phyloP scores from a whole-genome alignment of 1,140 invertebrate species.

The Armadillidium nasatum region DNA sequence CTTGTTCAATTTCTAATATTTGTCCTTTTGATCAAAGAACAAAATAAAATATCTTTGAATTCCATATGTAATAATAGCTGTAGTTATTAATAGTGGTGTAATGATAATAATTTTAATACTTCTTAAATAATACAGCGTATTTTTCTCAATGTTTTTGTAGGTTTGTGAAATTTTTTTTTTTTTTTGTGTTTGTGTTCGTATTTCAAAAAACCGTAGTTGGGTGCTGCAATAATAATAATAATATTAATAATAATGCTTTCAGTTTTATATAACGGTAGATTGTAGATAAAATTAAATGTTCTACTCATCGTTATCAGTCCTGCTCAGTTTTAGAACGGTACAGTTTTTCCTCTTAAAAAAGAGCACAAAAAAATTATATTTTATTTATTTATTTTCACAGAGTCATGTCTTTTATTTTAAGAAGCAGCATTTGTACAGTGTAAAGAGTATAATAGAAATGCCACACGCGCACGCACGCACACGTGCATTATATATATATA shows the following conservation, averaged over 20 bases:
- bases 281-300: not conserved
- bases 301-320: not conserved
- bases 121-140: too few relatives aligned
- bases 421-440: not conserved
- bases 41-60: too few relatives aligned
- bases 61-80: too few relatives aligned
- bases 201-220: too few relatives aligned
- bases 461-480: slow-evolving; percentile 29
- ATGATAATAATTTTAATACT: too few relatives aligned
- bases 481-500: slow-evolving; percentile 38
- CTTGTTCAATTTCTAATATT: too few relatives aligned
- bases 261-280: not conserved
- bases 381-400: not conserved
- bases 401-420: not conserved
- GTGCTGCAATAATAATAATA: not conserved
- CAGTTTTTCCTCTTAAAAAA: not conserved
- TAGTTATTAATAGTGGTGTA: too few relatives aligned
- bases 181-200: too few relatives aligned
- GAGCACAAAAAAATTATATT: not conserved
- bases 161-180: too few relatives aligned
- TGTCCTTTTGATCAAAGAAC: too few relatives aligned
- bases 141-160: too few relatives aligned
- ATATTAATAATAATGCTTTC: too few relatives aligned
- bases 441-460: not conserved
- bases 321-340: not conserved